Evolutionary conservation across 2,888 invertebrate species (phyloP), one percentile per base, ranked within the genome.

Genomic region (Entomobrya multifasciata): DNA sequence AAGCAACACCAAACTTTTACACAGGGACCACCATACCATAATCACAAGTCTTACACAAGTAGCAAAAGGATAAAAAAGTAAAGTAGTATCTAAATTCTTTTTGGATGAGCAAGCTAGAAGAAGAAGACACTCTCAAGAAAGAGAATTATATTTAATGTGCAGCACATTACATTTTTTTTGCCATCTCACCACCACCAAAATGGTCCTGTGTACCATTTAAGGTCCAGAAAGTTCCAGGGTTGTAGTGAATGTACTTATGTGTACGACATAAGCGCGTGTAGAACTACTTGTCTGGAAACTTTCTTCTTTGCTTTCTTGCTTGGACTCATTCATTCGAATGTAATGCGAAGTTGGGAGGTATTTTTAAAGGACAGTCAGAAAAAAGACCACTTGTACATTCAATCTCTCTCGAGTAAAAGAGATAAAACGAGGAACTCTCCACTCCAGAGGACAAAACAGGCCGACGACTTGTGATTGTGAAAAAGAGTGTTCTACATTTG

Each of bases 91-190:
- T 76, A 13, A 25, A 30, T 52, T 76, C 76, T 76, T 30, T 55
- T 76, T 49, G 55, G 77, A 77, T 47, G 49, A 49, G 72, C 49
- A 47, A 22, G 47, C 25, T 72, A 47, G 20, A 72, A 72, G 72
- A 41, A 17, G 6, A 49, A 22, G 44, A 17, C 17, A 30, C n/a
- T 22, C 25, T 4, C 47, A 72, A 44, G 52, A 25, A 74, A 74
- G 52, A 27, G 49, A 74, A 74, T 74, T 74, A 74, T 74, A 30
- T 74, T 55, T 74, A 74, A 74, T 74, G 74, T 74, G 52, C 52
- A 74, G 47, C 52, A 52, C 74, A 74, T 55, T 74, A 27, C 52
- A 36, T 36, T 36, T 36, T 52, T n/a, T 74, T 44, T 52, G 27
- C 3, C 27, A 67, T 67, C 44, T 36, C 67, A 3, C 52, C 52